Conservation (phyloP, 2,113 vertebrate genomes). For the Brienomyrus longianalis region DNA sequence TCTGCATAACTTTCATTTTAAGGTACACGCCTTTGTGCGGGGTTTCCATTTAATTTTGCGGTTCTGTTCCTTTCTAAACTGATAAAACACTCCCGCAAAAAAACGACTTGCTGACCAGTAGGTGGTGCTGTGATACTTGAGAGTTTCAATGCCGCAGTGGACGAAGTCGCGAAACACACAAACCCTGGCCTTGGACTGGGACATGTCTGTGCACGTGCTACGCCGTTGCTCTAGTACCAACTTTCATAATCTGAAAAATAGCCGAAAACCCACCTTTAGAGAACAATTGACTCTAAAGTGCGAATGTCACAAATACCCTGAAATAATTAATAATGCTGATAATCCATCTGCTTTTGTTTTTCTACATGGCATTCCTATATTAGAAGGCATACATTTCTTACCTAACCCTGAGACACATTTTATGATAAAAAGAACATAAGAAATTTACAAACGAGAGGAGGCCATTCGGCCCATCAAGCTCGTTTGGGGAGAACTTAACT, state of each 20-base stretch:
- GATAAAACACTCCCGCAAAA: neutral
- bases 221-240: neutral
- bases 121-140: slow-evolving; percentile 67
- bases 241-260: too few species aligned
- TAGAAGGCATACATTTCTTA: neutral
- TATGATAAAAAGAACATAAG: neutral
- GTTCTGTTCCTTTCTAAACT: neutral
- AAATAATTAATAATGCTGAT: neutral
- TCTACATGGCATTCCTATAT: neutral
- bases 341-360: neutral
- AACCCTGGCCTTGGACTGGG: neutral
- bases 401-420: neutral
- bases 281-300: neutral
- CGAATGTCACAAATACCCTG: neutral
- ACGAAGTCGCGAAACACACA: neutral
- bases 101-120: slow-evolving; percentile 42
- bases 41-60: neutral
- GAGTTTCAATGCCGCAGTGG: slow-evolving; percentile 23
- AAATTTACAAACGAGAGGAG: too few species aligned
- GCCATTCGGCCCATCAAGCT: too few species aligned
- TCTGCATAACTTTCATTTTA: neutral
- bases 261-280: neutral
- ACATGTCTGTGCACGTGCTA: neutral
- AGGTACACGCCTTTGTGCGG: neutral
- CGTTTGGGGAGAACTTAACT: too few species aligned